phyloP scores from a whole-genome alignment of 2,888 invertebrate species.

The Epistrophe grossulariae region DNA sequence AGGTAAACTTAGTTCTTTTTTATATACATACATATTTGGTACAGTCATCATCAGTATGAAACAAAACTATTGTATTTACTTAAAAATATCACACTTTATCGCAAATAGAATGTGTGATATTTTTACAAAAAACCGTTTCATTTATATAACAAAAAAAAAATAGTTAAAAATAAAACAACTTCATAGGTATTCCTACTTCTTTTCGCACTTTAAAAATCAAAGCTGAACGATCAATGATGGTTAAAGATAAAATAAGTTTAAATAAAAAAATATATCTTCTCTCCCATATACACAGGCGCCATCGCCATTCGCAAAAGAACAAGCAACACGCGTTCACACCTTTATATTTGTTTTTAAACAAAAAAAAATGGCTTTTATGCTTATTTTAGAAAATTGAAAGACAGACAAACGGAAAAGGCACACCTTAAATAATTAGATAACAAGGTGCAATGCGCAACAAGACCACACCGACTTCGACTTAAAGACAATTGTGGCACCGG shows the following conservation, averaged over 20 bases:
- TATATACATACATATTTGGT: too few relatives aligned
- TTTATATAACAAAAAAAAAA: not conserved
- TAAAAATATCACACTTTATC: not conserved
- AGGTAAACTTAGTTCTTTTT: too few relatives aligned
- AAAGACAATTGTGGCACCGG: not conserved
- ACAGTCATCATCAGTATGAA: too few relatives aligned
- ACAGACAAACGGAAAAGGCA: conserved; percentile 33
- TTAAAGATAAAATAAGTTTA: not conserved
- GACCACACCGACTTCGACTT: not conserved
- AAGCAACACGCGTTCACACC: conserved; percentile 51
- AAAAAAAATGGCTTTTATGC: not conserved
- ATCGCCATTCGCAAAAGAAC: not conserved
- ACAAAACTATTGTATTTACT: not conserved
- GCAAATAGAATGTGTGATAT: not conserved
- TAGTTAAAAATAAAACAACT: not conserved
- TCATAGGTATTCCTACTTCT: not conserved
- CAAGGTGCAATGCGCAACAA: conserved; percentile 37
- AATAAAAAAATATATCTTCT: not conserved
- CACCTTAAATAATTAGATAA: conserved; percentile 66
- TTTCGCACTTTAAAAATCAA: conserved; percentile 1
- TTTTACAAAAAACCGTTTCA: not conserved
- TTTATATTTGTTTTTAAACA: not conserved
- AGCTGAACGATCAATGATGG: not conserved
- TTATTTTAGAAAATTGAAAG: not conserved
- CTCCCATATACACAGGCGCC: conserved; percentile 25